Base-by-base conservation (phyloP, 1,140 invertebrate species). In the Papilio polytes region DNA sequence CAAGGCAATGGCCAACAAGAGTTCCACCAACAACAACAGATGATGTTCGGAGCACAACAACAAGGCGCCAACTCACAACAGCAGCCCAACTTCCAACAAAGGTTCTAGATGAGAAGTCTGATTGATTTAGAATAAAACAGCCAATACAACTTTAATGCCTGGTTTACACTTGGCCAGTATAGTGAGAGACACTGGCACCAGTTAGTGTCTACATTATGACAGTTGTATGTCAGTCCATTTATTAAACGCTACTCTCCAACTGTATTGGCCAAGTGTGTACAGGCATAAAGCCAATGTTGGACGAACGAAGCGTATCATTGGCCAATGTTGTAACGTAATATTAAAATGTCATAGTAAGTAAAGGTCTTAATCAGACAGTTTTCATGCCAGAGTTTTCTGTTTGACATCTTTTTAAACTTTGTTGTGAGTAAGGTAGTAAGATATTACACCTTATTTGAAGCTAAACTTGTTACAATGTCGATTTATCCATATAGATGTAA, bases 31-130 rank as follows among this genome's bases (percentile, higher is more conserved):
- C 95, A 96, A 86, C 96, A 96, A 86, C 96, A 96, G 86, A 96
- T 97, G 96, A 96, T 97, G 96, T 97, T 94, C 83, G 90, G 90
- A 0, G 87, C 87, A 2, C 94, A 95, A 82, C 94, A 95, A 82
- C 92, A 94, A 76, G 89, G 92, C 72, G 95, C 88, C 81, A 89
- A 86, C 20, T 87, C 90, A 22, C 96, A 96, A 85, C 95, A 96
- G 86, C 96, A 97, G 82, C 95, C 96, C 81, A 97, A 96, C 88
- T 97, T 97, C 86, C 96, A 97, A 85, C 97, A 97, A 84, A 91
- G 96, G 73, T 94, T 94, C 82, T 93, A 86, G 85, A 78, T 31
- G 36, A 66, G 12, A 36, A 26, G 77, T 36, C 51, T 48, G 72
- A 56, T 79, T 82, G 15, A 41, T 70, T 82, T 74, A 80, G 73